These are phyloP conservation scores for Channa striata DNA, from an alignment of 2,797 vertebrate genomes.

Conservation along the genomic window DNA sequence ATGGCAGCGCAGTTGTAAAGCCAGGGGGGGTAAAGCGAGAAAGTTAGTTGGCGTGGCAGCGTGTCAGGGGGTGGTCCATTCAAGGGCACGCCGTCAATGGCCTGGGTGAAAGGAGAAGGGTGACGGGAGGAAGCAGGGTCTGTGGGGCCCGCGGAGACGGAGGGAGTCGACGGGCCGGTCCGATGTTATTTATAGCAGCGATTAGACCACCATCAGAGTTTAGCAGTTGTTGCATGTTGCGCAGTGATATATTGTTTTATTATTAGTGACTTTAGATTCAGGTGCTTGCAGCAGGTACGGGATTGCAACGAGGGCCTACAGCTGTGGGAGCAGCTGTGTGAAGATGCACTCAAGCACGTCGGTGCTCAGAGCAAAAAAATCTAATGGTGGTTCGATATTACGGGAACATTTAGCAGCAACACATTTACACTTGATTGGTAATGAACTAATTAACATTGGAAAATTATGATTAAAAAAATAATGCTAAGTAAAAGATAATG, in stretches of 20 bases:
- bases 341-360: not conserved
- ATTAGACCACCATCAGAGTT: constrained; percentile 7
- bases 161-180: constrained; percentile 18
- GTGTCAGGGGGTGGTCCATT: constrained; percentile 63
- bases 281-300: not conserved
- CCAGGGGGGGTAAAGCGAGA: constrained; percentile 75
- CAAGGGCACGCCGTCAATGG: constrained; percentile 67
- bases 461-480: not conserved
- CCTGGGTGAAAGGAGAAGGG: constrained; percentile 36
- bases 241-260: not conserved
- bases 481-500: not conserved
- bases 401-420: too few relatives aligned
- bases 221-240: not conserved
- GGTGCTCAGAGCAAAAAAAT: not conserved
- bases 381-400: not conserved
- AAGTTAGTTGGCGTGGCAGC: constrained; percentile 66
- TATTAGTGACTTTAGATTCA: not conserved
- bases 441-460: too few relatives aligned
- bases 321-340: not conserved
- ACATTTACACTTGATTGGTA: too few relatives aligned
- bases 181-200: constrained; percentile 43
- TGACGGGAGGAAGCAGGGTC: constrained; percentile 23
- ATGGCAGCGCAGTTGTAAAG: constrained; percentile 84
- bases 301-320: not conserved
- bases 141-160: constrained; percentile 21